Evolutionary conservation across 1,140 invertebrate species (phyloP).

Genomic region (Limonius californicus): DNA sequence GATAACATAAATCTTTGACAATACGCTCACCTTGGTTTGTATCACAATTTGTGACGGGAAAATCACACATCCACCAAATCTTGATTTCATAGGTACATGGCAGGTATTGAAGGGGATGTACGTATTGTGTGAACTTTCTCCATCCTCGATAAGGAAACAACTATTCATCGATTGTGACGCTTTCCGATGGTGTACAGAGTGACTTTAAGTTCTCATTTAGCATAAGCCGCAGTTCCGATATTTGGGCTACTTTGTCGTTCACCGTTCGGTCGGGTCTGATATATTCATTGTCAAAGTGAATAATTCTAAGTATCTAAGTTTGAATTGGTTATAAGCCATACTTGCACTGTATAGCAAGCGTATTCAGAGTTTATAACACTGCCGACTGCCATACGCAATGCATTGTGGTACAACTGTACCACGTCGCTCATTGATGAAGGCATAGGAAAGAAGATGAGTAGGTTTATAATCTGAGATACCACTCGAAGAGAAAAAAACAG

Average conservation of each 20-base stretch:
- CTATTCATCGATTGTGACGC: neutral
- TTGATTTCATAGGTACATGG: too few relatives aligned
- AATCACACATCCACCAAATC: too few relatives aligned
- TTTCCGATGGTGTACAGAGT: neutral
- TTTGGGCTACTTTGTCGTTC: neutral
- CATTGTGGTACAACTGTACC: neutral
- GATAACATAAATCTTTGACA: slow-evolving; percentile 9
- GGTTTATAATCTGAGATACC: too few relatives aligned
- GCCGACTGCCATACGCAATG: neutral
- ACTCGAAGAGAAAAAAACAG: too few relatives aligned
- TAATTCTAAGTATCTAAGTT: neutral
- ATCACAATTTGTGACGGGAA: too few relatives aligned
- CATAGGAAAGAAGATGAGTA: too few relatives aligned
- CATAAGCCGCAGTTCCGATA: neutral
- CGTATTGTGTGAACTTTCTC: neutral
- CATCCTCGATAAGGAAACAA: neutral
- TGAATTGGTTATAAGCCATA: neutral
- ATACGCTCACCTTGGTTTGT: neutral
- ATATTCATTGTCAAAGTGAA: neutral
- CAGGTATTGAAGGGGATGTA: neutral
- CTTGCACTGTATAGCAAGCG: neutral
- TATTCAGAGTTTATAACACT: neutral
- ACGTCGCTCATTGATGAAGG: neutral
- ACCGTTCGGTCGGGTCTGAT: too few relatives aligned
- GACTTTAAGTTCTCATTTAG: neutral